Evolutionary conservation across 1,140 invertebrate genomes (phyloP).

Genomic region (Magallana angulata): DNA sequence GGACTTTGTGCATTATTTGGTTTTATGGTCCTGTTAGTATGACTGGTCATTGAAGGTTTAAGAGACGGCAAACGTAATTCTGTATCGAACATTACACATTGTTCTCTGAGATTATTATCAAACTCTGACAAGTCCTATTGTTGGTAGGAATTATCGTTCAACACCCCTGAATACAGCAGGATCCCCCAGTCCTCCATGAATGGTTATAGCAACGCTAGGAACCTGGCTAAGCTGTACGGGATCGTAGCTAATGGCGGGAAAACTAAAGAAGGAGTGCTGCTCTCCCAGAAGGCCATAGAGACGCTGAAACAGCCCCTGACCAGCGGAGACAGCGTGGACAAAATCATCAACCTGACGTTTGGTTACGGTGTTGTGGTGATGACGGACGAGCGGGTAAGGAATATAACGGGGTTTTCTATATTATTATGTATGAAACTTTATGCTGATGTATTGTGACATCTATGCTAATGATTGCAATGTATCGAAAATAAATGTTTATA

Average conservation of each 20-base stretch:
- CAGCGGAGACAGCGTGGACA: constrained; percentile 36
- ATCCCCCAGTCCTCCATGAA: constrained; percentile 56
- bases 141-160: constrained; percentile 31
- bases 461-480: too few species aligned
- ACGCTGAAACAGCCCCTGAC: constrained; percentile 33
- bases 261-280: constrained; percentile 40
- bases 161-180: constrained; percentile 55
- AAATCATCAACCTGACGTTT: neutral
- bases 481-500: too few species aligned
- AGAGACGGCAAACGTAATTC: too few species aligned
- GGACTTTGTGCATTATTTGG: too few species aligned
- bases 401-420: too few species aligned
- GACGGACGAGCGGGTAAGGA: neutral
- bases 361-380: neutral
- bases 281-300: constrained; percentile 51
- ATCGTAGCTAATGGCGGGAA: constrained; percentile 65
- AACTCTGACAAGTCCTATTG: too few species aligned
- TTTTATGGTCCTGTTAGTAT: too few species aligned
- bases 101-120: too few species aligned
- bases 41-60: too few species aligned
- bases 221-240: constrained; percentile 70
- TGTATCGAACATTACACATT: too few species aligned
- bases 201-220: constrained; percentile 75
- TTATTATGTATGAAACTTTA: too few species aligned
- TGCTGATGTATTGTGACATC: too few species aligned